Base-by-base conservation (phyloP, 2,797 vertebrate species). In the Gadopsis bispinosus region DNA sequence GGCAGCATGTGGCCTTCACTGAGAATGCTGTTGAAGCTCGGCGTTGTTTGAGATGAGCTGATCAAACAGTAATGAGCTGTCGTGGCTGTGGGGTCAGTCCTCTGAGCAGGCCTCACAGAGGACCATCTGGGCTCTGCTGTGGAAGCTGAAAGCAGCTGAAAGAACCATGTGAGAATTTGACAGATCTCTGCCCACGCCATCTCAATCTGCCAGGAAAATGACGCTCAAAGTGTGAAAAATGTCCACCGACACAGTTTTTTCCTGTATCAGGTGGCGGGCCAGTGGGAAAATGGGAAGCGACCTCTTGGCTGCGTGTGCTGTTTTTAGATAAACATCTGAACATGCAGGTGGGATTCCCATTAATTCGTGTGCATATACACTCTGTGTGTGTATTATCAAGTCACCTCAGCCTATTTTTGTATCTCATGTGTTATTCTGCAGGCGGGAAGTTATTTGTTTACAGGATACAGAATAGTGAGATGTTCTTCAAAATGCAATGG, bases 211-310 rank as follows among this genome's bases (percentile, higher is more conserved):
- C 86, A 81, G 75, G 77, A 93, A 91, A 91, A 87, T 70, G 58
- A 54, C 1, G 7, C 77, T 86, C 58, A 50, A 79, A 77, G 78
- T 92, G 90, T 87, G 84, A 92, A 89, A 90, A 85, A 83, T 79
- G 39, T 88, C 75, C 73, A 33, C 31, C 13, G 35, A 69, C 61
- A 62, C 65, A 66, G 62, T 83, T 78, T 91, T 88, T 93, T 92
- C 81, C 90, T 86, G 87, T 74, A 77, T 90, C 60, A 91, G 84
- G 79, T 90, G 84, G 69, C 2, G 9, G 66, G 62, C 54, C 70
- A 86, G 82, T 91, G 89, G 93, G 85, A 90, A 93, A 90, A 91
- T 84, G 77, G 91, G 89, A 94, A 92, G 80, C 72, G 22, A 77
- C 51, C n/a, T 83, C 75, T 87, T 83, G 83, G 69, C 84, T 83